Evolutionary conservation across 2,797 vertebrate genomes (phyloP).

Genomic region (Acipenser oxyrinchus): DNA sequence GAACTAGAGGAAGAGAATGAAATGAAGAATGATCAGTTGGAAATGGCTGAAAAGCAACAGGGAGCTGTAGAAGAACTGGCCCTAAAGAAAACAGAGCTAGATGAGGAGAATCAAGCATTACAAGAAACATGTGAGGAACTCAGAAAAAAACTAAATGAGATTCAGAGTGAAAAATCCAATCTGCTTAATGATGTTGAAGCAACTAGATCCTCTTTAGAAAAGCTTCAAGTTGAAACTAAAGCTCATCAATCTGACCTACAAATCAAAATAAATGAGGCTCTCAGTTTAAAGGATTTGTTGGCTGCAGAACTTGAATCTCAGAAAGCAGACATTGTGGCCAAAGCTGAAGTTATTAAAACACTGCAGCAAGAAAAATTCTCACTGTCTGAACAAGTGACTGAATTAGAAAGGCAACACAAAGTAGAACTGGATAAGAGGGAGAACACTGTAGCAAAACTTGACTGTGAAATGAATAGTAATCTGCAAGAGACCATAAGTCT

Average conservation of each 20-base stretch:
- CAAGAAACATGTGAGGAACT: constrained; percentile 51
- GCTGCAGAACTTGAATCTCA: constrained; percentile 52
- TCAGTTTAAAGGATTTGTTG: constrained; percentile 55
- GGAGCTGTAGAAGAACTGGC: constrained; percentile 34
- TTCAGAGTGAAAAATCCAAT: constrained; percentile 51
- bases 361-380: constrained; percentile 50
- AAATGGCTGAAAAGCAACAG: constrained; percentile 40
- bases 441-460: constrained; percentile 44
- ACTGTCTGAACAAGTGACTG: constrained; percentile 44
- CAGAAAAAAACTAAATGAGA: constrained; percentile 39
- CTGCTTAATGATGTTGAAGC: constrained; percentile 48
- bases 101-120: constrained; percentile 49
- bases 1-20: constrained; percentile 57
- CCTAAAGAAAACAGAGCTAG: constrained; percentile 47
- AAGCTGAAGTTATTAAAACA: constrained; percentile 46
- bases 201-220: constrained; percentile 45
- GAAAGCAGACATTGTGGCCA: constrained; percentile 54
- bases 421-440: constrained; percentile 48
- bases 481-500: constrained; percentile 57
- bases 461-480: constrained; percentile 43
- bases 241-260: constrained; percentile 51
- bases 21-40: constrained; percentile 41
- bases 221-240: constrained; percentile 52
- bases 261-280: constrained; percentile 52
- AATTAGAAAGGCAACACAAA: constrained; percentile 42